phyloP scores from a whole-genome alignment of 2,113 vertebrate species.

The Bos javanicus region DNA sequence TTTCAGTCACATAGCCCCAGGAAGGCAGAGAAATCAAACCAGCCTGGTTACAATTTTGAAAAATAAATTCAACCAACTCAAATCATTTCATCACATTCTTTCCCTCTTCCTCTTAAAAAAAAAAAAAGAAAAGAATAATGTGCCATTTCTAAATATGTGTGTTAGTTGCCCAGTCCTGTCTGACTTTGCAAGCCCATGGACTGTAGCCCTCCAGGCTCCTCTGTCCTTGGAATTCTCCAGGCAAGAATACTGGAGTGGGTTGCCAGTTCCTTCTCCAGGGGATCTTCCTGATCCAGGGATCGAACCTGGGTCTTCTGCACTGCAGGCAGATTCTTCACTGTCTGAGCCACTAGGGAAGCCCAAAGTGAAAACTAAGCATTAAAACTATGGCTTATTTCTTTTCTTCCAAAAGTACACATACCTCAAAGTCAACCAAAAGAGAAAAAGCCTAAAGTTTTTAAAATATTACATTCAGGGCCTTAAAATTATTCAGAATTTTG shows the following conservation, averaged over 20 bases:
- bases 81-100: not conserved
- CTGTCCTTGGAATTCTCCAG: not conserved
- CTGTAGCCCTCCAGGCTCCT: not conserved
- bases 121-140: not conserved
- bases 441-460: not conserved
- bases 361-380: conserved; percentile 6
- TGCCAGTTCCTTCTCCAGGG: not conserved
- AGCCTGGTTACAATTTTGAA: not conserved
- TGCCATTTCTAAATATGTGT: not conserved
- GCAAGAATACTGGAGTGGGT: not conserved
- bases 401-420: conserved; percentile 2
- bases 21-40: not conserved
- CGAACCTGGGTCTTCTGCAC: not conserved
- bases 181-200: not conserved
- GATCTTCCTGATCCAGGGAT: not conserved
- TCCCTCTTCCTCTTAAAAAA: not conserved
- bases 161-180: not conserved
- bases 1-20: conserved; percentile 15
- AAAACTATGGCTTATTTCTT: not conserved
- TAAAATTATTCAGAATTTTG: conserved; percentile 19
- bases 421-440: not conserved
- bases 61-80: conserved; percentile 36
- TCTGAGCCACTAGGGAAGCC: not conserved
- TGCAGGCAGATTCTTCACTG: not conserved
- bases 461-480: not conserved